Evolutionary conservation across 2,797 vertebrate species (phyloP).

Genomic region (Crenichthys baileyi): DNA sequence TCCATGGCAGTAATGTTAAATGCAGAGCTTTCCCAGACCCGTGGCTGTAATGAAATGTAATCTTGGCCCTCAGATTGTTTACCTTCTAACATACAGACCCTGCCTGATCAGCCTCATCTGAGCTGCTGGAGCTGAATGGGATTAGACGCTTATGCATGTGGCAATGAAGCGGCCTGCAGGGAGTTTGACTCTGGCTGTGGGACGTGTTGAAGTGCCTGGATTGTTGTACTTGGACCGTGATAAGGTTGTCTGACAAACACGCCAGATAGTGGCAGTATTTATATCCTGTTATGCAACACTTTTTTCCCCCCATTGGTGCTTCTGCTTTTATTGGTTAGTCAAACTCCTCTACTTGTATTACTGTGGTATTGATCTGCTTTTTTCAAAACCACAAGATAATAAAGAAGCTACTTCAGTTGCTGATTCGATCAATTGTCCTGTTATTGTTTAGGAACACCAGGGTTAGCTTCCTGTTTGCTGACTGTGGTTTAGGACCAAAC

Average conservation of each 20-base stretch:
- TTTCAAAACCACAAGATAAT: neutral
- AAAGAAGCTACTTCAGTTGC: slow-evolving; percentile 1
- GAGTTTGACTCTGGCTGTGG: slow-evolving; percentile 57
- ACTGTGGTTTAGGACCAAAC: slow-evolving; percentile 51
- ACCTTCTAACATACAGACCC: slow-evolving; percentile 24
- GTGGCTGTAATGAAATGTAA: slow-evolving; percentile 6
- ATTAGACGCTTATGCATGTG: slow-evolving; percentile 49
- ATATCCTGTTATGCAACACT: slow-evolving; percentile 75
- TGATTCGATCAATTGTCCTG: neutral
- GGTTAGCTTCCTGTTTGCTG: slow-evolving; percentile 30
- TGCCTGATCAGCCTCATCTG: slow-evolving; percentile 13
- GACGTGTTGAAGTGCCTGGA: slow-evolving; percentile 33
- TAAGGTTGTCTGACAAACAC: slow-evolving; percentile 71
- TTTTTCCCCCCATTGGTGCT: neutral
- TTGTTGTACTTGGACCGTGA: slow-evolving; percentile 52
- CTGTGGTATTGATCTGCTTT: neutral
- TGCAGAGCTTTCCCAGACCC: neutral
- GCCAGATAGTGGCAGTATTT: slow-evolving; percentile 75
- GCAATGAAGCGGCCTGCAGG: slow-evolving; percentile 19
- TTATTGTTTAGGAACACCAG: slow-evolving; percentile 9
- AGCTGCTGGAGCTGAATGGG: slow-evolving; percentile 59
- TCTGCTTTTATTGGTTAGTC: slow-evolving; percentile 37
- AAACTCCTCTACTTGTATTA: slow-evolving; percentile 17
- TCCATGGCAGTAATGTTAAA: neutral
- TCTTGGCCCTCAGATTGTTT: slow-evolving; percentile 44